Percentiles rank a stretch among this genome's conserved stretches.
Evolutionary conservation across 2,113 vertebrate species (phyloP).

Genomic region (Dunckerocampus dactyliophorus): DNA sequence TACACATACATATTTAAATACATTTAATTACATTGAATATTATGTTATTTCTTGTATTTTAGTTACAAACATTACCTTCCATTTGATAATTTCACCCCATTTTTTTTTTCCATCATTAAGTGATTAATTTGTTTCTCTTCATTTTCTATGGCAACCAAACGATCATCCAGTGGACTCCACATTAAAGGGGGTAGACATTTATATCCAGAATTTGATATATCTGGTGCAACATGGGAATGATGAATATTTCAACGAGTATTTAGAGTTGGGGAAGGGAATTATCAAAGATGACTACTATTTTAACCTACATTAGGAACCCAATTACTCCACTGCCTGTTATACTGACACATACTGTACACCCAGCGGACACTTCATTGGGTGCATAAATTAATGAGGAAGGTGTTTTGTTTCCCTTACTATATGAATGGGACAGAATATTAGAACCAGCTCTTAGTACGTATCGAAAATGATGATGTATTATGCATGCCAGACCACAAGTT

Average conservation of each 20-base stretch:
- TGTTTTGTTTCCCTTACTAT: too few relatives aligned
- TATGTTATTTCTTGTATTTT: too few relatives aligned
- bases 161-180: background rate
- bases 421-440: too few relatives aligned
- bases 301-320: constrained; percentile 1
- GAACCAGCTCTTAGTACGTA: too few relatives aligned
- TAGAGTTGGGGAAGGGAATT: constrained; percentile 4
- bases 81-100: background rate
- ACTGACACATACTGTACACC: background rate
- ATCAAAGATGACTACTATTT: background rate
- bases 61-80: background rate
- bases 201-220: background rate
- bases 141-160: background rate
- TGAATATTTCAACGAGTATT: constrained; percentile 14
- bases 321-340: constrained; percentile 2
- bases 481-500: too few relatives aligned
- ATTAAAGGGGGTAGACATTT: background rate
- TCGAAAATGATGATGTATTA: too few relatives aligned
- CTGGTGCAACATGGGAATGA: constrained; percentile 2
- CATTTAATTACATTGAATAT: too few relatives aligned
- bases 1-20: background rate
- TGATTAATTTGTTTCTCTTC: background rate
- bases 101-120: background rate
- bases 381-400: background rate
- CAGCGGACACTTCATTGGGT: background rate